A percentile compares a stretch with the other conserved stretches of the same genome.
Conservation (phyloP, 2,113 vertebrate genomes). For the Corvus hawaiiensis region DNA sequence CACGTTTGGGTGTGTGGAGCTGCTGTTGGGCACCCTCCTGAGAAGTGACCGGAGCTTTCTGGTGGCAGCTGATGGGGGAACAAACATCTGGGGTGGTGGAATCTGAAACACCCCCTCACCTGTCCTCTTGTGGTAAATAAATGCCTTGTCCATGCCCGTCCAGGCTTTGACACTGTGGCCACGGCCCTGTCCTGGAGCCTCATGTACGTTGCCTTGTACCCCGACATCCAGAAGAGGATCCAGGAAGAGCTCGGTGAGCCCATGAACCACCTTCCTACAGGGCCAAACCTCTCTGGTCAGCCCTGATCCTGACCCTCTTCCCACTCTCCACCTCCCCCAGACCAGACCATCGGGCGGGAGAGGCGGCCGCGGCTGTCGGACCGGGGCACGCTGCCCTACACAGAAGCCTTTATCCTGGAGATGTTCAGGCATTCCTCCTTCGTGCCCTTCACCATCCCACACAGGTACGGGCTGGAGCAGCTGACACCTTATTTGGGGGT, state of each 20-base stretch:
- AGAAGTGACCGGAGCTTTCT: neutral
- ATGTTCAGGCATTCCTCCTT: conserved; percentile 87
- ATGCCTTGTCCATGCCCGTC: neutral
- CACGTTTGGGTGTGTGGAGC: fast-evolving
- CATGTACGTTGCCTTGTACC: conserved; percentile 81
- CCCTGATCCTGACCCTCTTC: neutral
- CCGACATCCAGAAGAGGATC: conserved; percentile 82
- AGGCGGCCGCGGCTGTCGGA: conserved; percentile 77
- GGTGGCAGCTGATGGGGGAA: neutral
- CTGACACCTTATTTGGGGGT: fast-evolving
- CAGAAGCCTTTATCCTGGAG: conserved; percentile 91
- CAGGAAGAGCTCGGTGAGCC: conserved; percentile 84
- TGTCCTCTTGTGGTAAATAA: neutral
- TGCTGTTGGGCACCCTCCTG: neutral
- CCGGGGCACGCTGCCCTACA: conserved; percentile 69
- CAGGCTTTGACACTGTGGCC: conserved; percentile 91
- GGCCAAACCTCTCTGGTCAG: neutral
- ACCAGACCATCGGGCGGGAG: conserved; percentile 73
- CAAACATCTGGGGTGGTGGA: fast-evolving
- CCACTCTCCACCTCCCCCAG: conserved; percentile 46
- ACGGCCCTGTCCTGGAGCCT: conserved; percentile 88
- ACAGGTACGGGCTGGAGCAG: conserved; percentile 69
- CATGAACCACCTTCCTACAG: fast-evolving
- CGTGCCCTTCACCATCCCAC: conserved; percentile 90
- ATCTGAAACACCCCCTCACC: neutral